Conservation (phyloP, 2,888 invertebrate species). For the Erynnis tages region DNA sequence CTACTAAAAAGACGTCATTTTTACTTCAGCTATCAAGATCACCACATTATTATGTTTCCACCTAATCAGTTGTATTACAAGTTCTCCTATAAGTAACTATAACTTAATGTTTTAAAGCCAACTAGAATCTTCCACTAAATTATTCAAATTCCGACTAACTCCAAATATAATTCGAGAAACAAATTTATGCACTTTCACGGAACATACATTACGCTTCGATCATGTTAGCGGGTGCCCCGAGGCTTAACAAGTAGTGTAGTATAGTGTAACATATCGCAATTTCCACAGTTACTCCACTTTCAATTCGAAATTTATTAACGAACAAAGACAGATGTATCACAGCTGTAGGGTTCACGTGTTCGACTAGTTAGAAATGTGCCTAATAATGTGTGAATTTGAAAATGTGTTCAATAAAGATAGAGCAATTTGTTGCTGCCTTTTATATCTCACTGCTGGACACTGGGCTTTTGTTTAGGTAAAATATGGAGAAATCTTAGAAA, state of each 20-base stretch:
- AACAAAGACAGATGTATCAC: slow-evolving; percentile 40
- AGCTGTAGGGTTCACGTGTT: slow-evolving; percentile 45
- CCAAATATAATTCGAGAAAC: slow-evolving; percentile 9
- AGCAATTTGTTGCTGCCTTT: too few species aligned
- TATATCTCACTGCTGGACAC: too few species aligned
- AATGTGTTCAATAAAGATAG: too few species aligned
- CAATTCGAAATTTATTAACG: slow-evolving; percentile 39
- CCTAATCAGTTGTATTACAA: too few species aligned
- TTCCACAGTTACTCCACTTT: slow-evolving; percentile 31
- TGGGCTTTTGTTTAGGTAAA: too few species aligned
- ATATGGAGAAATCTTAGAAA: too few species aligned
- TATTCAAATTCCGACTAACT: not conserved
- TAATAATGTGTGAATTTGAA: not conserved
- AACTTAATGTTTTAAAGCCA: not conserved
- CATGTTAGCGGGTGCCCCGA: slow-evolving; percentile 17
- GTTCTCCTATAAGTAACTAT: too few species aligned
- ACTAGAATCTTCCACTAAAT: not conserved
- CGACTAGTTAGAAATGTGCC: slow-evolving; percentile 54
- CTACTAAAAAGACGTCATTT: too few species aligned
- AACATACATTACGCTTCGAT: slow-evolving; percentile 19
- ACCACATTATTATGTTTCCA: too few species aligned
- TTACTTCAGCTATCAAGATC: too few species aligned
- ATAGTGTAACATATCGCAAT: slow-evolving; percentile 10
- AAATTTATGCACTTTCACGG: slow-evolving; percentile 20
- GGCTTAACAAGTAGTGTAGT: slow-evolving; percentile 18